Evolutionary conservation across 2,113 vertebrate species (phyloP).

Genomic region (Sigmodon hispidus): DNA sequence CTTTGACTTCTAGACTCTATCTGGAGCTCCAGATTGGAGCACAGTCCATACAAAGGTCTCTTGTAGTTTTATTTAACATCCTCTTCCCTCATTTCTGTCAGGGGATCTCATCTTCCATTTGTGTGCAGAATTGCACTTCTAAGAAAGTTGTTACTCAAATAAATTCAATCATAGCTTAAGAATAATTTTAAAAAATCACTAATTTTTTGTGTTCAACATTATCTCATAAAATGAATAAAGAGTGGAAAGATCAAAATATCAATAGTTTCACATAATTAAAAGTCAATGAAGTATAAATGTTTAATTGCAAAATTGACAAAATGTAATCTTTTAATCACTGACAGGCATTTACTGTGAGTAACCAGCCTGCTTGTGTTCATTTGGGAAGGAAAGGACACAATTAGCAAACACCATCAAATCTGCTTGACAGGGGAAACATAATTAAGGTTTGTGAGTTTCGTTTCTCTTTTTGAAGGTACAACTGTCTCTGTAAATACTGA

Average conservation of each 20-base stretch:
- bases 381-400: neutral
- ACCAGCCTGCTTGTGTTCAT: neutral
- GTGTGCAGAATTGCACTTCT: neutral
- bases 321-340: neutral
- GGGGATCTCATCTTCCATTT: neutral
- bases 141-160: neutral
- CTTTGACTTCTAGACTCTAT: neutral
- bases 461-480: constrained; percentile 1
- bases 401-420: neutral
- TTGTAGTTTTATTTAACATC: neutral
- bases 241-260: neutral
- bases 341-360: neutral
- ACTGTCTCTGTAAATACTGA: neutral
- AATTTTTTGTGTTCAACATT: neutral
- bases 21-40: neutral
- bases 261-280: neutral
- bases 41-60: neutral
- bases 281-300: constrained; percentile 8
- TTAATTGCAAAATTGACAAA: neutral
- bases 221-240: neutral
- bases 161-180: neutral
- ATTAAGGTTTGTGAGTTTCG: neutral
- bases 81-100: neutral
- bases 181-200: neutral
- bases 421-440: neutral